A percentile compares a stretch with the other conserved stretches of the same genome.
phyloP scores from a whole-genome alignment of 2,113 vertebrate genomes.

The Salminus brasiliensis region DNA sequence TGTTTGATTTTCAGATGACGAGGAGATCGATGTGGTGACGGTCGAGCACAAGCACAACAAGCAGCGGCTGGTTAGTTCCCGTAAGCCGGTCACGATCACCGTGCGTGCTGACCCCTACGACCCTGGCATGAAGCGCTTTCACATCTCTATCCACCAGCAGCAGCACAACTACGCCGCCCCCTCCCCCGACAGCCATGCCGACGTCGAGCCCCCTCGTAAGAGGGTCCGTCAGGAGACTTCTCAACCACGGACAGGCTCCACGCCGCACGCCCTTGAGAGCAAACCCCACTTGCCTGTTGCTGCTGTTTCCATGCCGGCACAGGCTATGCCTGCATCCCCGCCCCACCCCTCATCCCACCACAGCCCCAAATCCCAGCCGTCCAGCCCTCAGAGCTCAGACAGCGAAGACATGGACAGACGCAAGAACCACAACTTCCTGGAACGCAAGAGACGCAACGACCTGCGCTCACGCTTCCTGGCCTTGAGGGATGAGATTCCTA shows the following conservation, averaged over 20 bases:
- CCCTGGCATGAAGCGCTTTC: conserved; percentile 90
- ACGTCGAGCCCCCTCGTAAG: conserved; percentile 67
- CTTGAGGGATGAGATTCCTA: conserved; percentile 90
- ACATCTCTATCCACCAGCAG: conserved; percentile 96
- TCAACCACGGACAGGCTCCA: conserved; percentile 57
- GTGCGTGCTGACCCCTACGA: conserved; percentile 87
- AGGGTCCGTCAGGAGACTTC: conserved; percentile 65
- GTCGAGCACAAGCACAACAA: conserved; percentile 93
- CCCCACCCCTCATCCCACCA: conserved; percentile 24
- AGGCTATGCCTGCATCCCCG: not conserved
- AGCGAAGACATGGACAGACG: conserved; percentile 92
- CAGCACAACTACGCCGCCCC: conserved; percentile 97
- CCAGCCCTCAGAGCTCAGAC: conserved; percentile 84
- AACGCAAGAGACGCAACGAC: conserved; percentile 92
- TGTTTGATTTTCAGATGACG: conserved; percentile 64
- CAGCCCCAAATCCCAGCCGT: conserved; percentile 55
- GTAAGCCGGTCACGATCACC: conserved; percentile 91
- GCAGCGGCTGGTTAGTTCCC: conserved; percentile 76
- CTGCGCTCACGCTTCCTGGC: conserved; percentile 92
- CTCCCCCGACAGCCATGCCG: conserved; percentile 77
- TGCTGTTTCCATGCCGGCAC: conserved; percentile 15
- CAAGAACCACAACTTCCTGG: conserved; percentile 93
- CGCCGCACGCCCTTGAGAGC: conserved; percentile 63
- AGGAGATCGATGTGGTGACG: conserved; percentile 95
- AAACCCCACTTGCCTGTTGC: conserved; percentile 60